Evolutionary conservation across 1,140 invertebrate genomes (phyloP).

Genomic region (Eriosoma lanigerum): DNA sequence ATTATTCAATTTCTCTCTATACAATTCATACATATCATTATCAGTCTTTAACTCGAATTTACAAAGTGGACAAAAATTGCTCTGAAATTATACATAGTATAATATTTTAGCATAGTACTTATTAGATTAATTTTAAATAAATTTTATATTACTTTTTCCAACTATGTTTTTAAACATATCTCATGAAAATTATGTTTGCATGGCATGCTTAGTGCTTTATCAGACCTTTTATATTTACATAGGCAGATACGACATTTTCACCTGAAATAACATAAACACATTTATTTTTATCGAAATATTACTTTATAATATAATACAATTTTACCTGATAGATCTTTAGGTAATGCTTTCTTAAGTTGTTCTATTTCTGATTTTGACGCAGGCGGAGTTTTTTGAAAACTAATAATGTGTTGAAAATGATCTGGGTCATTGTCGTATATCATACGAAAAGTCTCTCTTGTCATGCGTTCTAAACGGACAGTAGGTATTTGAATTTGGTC

Average conservation of each 20-base stretch:
- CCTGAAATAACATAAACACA: conserved; percentile 2
- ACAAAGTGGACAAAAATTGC: conserved; percentile 47
- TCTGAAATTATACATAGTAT: conserved; percentile 22
- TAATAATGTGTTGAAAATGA: not conserved
- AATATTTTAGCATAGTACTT: not conserved
- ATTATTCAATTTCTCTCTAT: conserved; percentile 30
- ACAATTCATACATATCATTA: conserved; percentile 34
- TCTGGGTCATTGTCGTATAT: conserved; percentile 18
- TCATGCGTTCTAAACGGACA: not conserved
- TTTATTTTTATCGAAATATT: not conserved
- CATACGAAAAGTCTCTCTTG: conserved; percentile 9
- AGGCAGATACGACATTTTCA: conserved; percentile 48
- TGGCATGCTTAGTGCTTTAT: conserved; percentile 33
- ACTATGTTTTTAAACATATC: conserved; percentile 39
- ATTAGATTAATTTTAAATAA: not conserved
- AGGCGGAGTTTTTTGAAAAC: conserved; percentile 11
- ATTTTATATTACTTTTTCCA: conserved; percentile 28
- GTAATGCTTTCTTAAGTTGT: not conserved
- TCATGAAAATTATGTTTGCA: conserved; percentile 41
- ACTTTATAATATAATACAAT: not conserved
- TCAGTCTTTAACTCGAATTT: conserved; percentile 46
- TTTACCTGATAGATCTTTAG: conserved; percentile 26
- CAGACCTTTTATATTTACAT: not conserved
- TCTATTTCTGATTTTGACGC: conserved; percentile 41
- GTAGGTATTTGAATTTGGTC: conserved; percentile 17